Percentiles rank a stretch among this genome's conserved stretches.
These are phyloP conservation scores for Tinea semifulvella DNA, from an alignment of 2,888 invertebrate species.

Conservation along the genomic window DNA sequence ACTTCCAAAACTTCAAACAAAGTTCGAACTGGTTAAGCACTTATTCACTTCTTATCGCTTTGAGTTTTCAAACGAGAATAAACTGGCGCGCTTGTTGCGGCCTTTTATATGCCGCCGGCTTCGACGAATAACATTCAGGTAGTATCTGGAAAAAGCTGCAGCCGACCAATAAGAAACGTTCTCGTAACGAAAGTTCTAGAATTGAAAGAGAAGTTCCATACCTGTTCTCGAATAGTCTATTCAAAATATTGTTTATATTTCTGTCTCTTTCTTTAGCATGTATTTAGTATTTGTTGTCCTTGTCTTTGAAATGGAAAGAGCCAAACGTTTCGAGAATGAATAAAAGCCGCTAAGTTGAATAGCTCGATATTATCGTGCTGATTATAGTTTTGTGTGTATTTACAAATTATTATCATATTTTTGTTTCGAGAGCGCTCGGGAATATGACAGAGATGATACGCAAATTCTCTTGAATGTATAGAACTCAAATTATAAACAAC, in stretches of 20 bases:
- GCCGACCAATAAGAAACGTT: constrained; percentile 30
- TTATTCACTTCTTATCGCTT: constrained; percentile 26
- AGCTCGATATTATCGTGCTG: neutral
- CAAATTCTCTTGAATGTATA: neutral
- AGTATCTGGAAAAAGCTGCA: constrained; percentile 31
- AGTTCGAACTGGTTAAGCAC: constrained; percentile 15
- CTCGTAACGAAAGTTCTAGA: constrained; percentile 30
- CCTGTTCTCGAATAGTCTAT: neutral
- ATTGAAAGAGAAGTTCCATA: constrained; percentile 10
- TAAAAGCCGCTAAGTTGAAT: neutral
- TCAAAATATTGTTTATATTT: neutral
- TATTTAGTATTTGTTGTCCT: neutral
- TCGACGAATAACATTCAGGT: constrained; percentile 27
- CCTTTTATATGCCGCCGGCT: constrained; percentile 29
- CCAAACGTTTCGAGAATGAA: neutral
- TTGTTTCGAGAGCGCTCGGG: constrained; percentile 5
- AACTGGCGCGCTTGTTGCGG: constrained; percentile 32
- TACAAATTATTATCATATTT: constrained; percentile 5
- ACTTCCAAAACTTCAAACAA: neutral
- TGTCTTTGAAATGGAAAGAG: neutral
- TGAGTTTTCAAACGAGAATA: constrained; percentile 40
- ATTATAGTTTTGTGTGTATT: neutral
- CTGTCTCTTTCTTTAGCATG: neutral
- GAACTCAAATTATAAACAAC: neutral
- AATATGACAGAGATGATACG: neutral